Percentiles rank a stretch among this genome's conserved stretches.
These are phyloP conservation scores for Phoeniculus purpureus DNA, from an alignment of 2,797 vertebrate species.

Conservation along the genomic window DNA sequence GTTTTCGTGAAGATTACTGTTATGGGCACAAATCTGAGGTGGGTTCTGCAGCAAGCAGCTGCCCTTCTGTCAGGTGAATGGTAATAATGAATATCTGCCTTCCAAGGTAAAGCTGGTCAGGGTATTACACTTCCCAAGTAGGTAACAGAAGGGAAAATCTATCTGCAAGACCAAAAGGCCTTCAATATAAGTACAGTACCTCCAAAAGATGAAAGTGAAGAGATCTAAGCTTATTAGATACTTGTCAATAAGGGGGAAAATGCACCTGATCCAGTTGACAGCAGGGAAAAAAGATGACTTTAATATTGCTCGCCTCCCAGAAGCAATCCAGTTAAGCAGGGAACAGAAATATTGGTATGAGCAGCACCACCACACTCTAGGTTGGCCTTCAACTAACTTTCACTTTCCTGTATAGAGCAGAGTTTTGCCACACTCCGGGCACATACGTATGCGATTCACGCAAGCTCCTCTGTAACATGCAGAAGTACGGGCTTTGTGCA, in stretches of 20 bases:
- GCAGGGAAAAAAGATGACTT: conserved; percentile 46
- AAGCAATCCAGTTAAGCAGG: conserved; percentile 34
- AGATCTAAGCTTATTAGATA: conserved; percentile 25
- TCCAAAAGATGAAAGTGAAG: conserved; percentile 29
- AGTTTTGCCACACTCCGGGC: not conserved
- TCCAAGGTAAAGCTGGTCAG: not conserved
- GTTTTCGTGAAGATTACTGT: conserved; percentile 16
- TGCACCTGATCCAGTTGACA: conserved; percentile 32
- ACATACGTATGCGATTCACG: fast-evolving
- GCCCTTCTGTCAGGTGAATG: conserved; percentile 27
- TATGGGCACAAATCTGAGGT: not conserved
- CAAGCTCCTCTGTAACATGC: not conserved
- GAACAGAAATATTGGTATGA: not conserved
- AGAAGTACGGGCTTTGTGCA: not conserved
- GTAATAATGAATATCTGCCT: not conserved
- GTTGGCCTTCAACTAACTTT: not conserved
- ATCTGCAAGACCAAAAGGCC: conserved; percentile 27
- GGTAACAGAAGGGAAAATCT: not conserved
- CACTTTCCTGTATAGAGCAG: not conserved
- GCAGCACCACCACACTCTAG: not conserved
- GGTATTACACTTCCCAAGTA: not conserved
- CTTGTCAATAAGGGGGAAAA: conserved; percentile 29
- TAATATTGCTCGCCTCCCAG: conserved; percentile 47
- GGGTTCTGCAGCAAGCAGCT: conserved; percentile 47
- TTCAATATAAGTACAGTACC: conserved; percentile 9